phyloP scores from a whole-genome alignment of 2,797 vertebrate species.

The Lutjanus campechanus region DNA sequence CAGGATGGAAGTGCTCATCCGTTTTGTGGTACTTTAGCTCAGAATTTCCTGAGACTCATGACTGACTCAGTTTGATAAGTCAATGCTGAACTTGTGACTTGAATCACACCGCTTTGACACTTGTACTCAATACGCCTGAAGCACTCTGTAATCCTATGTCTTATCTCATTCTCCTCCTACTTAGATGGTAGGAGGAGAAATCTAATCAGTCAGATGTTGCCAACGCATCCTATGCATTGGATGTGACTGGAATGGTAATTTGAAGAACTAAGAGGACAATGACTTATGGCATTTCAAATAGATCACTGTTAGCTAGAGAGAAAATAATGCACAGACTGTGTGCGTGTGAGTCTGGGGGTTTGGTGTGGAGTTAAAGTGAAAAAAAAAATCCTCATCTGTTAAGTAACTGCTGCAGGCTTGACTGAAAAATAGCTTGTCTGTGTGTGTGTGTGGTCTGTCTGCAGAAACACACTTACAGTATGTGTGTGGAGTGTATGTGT shows the following conservation, averaged over 20 bases:
- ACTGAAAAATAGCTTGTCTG: neutral
- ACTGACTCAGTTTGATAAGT: slow-evolving; percentile 18
- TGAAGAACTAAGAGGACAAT: neutral
- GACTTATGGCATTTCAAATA: neutral
- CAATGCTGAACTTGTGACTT: slow-evolving; percentile 25
- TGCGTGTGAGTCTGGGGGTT: neutral
- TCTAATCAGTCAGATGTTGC: slow-evolving; percentile 19
- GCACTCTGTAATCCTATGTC: slow-evolving; percentile 14
- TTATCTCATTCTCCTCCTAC: slow-evolving; percentile 23
- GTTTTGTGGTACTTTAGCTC: neutral
- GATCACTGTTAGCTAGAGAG: neutral
- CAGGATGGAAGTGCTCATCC: neutral
- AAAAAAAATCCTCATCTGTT: neutral
- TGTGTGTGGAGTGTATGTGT: neutral
- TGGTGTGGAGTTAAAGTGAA: slow-evolving; percentile 7
- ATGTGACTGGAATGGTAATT: neutral
- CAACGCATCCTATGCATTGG: neutral
- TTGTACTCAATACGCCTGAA: slow-evolving; percentile 9
- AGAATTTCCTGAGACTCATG: neutral
- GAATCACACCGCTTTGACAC: slow-evolving; percentile 18
- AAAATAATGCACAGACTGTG: slow-evolving; percentile 13
- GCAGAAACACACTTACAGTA: slow-evolving; percentile 9
- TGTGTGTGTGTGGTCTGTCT: slow-evolving; percentile 14
- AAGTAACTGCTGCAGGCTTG: neutral
- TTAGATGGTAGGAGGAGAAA: neutral